Evolutionary conservation across 1,140 invertebrate species (phyloP).

Genomic region (Scaptomyza graminum): DNA sequence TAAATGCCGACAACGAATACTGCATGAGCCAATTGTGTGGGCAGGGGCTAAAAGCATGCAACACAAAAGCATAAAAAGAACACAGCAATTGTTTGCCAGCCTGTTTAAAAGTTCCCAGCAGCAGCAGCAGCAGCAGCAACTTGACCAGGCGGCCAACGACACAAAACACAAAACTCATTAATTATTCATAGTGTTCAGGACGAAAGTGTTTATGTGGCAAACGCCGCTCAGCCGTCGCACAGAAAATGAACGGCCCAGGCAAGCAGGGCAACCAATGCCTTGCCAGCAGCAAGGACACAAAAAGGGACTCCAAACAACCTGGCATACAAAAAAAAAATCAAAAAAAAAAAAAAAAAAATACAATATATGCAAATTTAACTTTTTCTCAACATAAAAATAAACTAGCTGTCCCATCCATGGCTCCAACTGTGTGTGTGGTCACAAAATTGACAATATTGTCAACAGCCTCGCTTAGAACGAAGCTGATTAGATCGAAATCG

Average conservation of each 20-base stretch:
- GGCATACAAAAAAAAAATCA: slow-evolving; percentile 7
- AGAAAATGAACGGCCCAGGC: slow-evolving; percentile 59
- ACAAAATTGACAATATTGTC: slow-evolving; percentile 76
- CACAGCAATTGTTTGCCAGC: slow-evolving; percentile 18
- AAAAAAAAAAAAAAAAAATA: background rate
- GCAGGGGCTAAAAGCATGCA: slow-evolving; percentile 44
- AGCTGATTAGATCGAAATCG: slow-evolving; percentile 72
- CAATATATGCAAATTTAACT: slow-evolving; percentile 71
- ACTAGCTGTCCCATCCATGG: slow-evolving; percentile 56
- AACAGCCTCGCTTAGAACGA: slow-evolving; percentile 72
- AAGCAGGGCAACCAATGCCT: background rate
- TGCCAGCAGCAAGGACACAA: slow-evolving; percentile 48
- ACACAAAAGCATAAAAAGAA: slow-evolving; percentile 23
- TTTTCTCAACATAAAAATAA: slow-evolving; percentile 73
- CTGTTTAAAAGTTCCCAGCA: slow-evolving; percentile 35
- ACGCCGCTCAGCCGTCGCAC: slow-evolving; percentile 43
- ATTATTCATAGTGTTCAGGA: slow-evolving; percentile 78
- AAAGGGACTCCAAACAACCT: slow-evolving; percentile 48
- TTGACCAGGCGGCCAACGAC: slow-evolving; percentile 30
- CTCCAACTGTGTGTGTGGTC: slow-evolving; percentile 21
- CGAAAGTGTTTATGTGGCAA: slow-evolving; percentile 76
- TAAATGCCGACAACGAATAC: slow-evolving; percentile 62
- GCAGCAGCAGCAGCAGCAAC: slow-evolving; percentile 18
- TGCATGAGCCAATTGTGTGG: slow-evolving; percentile 53
- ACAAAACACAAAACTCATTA: slow-evolving; percentile 64